Percentiles rank a stretch among this genome's conserved stretches.
Conservation (phyloP, 2,113 vertebrate genomes). For the Pedetes capensis region DNA sequence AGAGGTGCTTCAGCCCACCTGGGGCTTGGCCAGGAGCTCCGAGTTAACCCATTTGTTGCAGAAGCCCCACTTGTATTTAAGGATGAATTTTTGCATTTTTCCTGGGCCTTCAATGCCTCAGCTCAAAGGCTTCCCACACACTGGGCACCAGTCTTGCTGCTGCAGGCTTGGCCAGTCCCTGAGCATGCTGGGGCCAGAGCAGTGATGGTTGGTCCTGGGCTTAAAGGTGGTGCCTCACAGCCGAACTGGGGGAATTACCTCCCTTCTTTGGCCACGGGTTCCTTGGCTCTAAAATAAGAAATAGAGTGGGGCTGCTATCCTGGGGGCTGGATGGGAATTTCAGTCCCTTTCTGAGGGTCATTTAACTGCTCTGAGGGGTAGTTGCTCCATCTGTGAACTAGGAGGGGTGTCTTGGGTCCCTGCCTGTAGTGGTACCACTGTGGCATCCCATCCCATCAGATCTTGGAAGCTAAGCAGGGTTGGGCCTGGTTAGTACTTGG, state of each 20-base stretch:
- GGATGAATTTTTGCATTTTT: neutral
- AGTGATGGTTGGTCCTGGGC: rapidly evolving
- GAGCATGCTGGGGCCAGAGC: neutral
- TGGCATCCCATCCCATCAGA: too few relatives aligned
- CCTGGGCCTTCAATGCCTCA: neutral
- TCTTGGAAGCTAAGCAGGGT: too few relatives aligned
- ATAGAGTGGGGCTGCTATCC: neutral
- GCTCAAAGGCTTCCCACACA: neutral
- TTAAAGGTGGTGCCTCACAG: rapidly evolving
- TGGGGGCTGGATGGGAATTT: neutral
- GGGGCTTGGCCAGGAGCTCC: neutral
- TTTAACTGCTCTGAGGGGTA: neutral
- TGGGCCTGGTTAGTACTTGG: too few relatives aligned
- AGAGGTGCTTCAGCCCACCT: neutral
- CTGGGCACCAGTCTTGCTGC: rapidly evolving
- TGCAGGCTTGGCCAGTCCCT: rapidly evolving
- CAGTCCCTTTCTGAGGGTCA: neutral
- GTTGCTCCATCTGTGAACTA: rapidly evolving
- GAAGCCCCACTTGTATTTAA: neutral
- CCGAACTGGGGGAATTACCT: rapidly evolving
- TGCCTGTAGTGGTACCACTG: too few relatives aligned
- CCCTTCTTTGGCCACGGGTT: neutral
- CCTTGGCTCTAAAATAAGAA: neutral
- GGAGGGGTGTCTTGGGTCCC: neutral
- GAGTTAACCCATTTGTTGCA: neutral